Conservation (phyloP, 2,888 invertebrate genomes). For the Coecobrya sp. region DNA sequence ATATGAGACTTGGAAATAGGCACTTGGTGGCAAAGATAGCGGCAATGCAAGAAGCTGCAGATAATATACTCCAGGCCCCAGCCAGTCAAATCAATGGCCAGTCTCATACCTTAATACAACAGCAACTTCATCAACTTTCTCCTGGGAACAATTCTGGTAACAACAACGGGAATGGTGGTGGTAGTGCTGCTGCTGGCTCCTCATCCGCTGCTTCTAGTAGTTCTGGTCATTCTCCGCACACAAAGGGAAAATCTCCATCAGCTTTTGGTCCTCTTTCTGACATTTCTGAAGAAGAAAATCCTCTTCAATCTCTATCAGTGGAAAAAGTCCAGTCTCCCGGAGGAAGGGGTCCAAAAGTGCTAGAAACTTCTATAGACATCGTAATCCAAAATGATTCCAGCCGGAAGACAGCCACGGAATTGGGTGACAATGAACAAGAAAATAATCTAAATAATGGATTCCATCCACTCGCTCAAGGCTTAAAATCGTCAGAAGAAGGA, state of each 20-base stretch:
- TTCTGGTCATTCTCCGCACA: slow-evolving; percentile 79
- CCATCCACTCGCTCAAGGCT: slow-evolving; percentile 70
- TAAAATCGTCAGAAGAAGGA: slow-evolving; percentile 44
- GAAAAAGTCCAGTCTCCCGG: slow-evolving; percentile 64
- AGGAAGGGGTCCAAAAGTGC: slow-evolving; percentile 71
- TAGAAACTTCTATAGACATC: slow-evolving; percentile 78
- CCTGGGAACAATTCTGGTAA: slow-evolving; percentile 75
- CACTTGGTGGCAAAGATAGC: slow-evolving; percentile 92
- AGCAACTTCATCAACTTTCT: slow-evolving; percentile 78
- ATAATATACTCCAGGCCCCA: slow-evolving; percentile 83
- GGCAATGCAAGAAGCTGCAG: slow-evolving; percentile 94
- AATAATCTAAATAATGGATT: slow-evolving; percentile 80
- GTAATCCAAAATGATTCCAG: slow-evolving; percentile 78
- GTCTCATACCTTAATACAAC: slow-evolving; percentile 65
- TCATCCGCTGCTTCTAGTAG: slow-evolving; percentile 61
- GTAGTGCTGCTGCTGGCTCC: slow-evolving; percentile 42
- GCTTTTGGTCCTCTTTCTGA: slow-evolving; percentile 79
- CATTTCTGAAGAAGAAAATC: slow-evolving; percentile 84
- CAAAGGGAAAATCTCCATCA: slow-evolving; percentile 80
- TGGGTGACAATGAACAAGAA: slow-evolving; percentile 79
- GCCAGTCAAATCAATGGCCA: slow-evolving; percentile 81
- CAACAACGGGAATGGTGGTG: slow-evolving; percentile 14
- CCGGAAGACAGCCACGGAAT: slow-evolving; percentile 74
- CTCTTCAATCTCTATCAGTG: slow-evolving; percentile 74
- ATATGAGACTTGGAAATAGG: slow-evolving; percentile 92